Evolutionary conservation across 2,113 vertebrate genomes (phyloP).

Genomic region (Microtus montanus): DNA sequence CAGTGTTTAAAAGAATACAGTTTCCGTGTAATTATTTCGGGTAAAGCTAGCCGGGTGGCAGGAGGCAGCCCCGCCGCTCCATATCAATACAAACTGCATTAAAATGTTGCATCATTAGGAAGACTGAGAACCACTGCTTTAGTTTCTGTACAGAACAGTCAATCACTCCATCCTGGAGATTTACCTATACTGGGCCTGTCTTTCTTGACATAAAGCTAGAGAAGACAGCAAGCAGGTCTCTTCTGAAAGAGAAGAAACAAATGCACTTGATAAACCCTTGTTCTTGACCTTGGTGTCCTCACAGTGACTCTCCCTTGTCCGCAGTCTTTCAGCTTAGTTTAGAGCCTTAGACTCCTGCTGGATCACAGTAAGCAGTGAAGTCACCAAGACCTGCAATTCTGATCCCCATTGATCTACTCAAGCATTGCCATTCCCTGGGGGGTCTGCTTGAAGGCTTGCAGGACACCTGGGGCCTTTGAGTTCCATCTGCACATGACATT

Average conservation of each 20-base stretch:
- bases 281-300: background rate
- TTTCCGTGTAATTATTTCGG: too few relatives aligned
- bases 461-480: background rate
- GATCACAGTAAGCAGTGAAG: background rate
- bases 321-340: background rate
- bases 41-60: too few relatives aligned
- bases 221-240: background rate
- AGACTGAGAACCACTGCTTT: background rate
- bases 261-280: background rate
- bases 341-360: background rate
- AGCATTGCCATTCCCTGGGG: background rate
- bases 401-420: background rate
- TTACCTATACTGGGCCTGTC: background rate
- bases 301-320: background rate
- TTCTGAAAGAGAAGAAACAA: conserved; percentile 12
- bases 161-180: background rate
- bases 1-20: too few relatives aligned
- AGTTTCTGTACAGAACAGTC: background rate
- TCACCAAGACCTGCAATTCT: background rate
- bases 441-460: background rate
- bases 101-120: background rate
- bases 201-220: background rate
- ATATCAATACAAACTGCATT: background rate
- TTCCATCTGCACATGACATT: background rate
- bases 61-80: too few relatives aligned